Percentiles rank a stretch among this genome's conserved stretches.
phyloP scores from a whole-genome alignment of 2,888 invertebrate species.

The Chrysolina oricalcia region DNA sequence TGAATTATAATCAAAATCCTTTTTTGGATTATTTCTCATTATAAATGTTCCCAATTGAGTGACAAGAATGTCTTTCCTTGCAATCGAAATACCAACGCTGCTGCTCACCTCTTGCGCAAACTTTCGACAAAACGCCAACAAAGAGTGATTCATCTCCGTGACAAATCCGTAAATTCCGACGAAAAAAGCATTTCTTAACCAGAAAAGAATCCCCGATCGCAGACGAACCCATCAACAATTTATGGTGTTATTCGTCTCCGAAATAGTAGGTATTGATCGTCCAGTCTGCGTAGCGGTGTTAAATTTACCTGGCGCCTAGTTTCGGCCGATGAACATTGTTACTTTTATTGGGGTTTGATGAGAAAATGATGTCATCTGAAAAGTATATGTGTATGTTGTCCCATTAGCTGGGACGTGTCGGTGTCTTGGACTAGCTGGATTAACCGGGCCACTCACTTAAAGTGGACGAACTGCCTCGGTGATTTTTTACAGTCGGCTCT shows the following conservation, averaged over 20 bases:
- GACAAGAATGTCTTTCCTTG: too few relatives aligned
- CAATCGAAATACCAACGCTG: too few relatives aligned
- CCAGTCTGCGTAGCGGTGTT: constrained; percentile 58
- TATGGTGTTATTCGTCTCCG: constrained; percentile 49
- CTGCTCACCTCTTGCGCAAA: background rate
- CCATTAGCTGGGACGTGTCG: constrained; percentile 62
- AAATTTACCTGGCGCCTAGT: constrained; percentile 65
- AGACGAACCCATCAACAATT: constrained; percentile 42
- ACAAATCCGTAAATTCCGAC: constrained; percentile 1
- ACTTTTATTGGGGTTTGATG: constrained; percentile 70
- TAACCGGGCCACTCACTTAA: constrained; percentile 43
- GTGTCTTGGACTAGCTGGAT: constrained; percentile 29
- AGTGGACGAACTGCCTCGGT: constrained; percentile 36
- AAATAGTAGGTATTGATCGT: constrained; percentile 49
- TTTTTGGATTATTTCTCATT: too few relatives aligned
- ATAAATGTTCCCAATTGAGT: too few relatives aligned
- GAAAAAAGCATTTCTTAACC: constrained; percentile 26
- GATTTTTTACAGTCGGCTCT: constrained; percentile 36
- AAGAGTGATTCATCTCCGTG: constrained; percentile 12
- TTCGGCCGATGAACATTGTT: constrained; percentile 65
- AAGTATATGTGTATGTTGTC: constrained; percentile 69
- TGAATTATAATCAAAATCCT: too few relatives aligned
- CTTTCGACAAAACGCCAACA: background rate
- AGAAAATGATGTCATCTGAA: constrained; percentile 71
- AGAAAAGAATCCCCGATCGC: constrained; percentile 33